Base-by-base conservation (phyloP, 2,888 invertebrate species). In the Calameuta idolon region DNA sequence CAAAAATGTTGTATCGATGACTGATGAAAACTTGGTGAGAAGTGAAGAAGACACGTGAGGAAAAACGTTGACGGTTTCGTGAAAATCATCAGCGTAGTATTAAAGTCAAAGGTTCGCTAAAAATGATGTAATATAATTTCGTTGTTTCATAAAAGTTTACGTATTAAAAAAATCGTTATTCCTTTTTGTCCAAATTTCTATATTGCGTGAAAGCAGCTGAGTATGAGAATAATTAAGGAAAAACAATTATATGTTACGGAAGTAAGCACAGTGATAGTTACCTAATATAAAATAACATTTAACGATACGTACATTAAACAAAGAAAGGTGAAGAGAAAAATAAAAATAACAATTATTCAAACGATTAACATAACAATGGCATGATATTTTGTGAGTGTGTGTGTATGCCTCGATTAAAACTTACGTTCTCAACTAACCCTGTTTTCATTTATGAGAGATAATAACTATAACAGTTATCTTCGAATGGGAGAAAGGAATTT, bases 241-340 rank as follows among this genome's bases (percentile, higher is more conserved):
- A 81, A 84, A 87, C 82, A 81, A 89, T 84, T 89, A 87, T 84
- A 88, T 86, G 87, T 89, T 88, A 87, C 84, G 84, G 85, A 86
- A 86, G 80, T 88, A 90, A 89, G 87, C 82, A 86, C 89, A 90
- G 89, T 89, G 88, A 89, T 90, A 89, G 89, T 87, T 87, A 88
- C 82, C 83, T 85, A 85, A 84, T 80, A 75, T 82, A 82, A 79
- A 37, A 40, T 74, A 77, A 80, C 76, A 79, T 69, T 73, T 73
- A 79, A 81, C 55, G 55, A 55, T 79, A 79, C 77, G 31, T 77
- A 76, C 68, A 75, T 37, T 31, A 35, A 69, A n/a, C 12, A 69
- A n/a, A 68, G 23, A 68, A 68, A 75, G 35, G 73, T 12, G 68
- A 34, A 75, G 40, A 34, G 69, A 31, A 30, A 55, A 37, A 34